phyloP scores from a whole-genome alignment of 2,797 vertebrate species.

The Pygocentrus nattereri region DNA sequence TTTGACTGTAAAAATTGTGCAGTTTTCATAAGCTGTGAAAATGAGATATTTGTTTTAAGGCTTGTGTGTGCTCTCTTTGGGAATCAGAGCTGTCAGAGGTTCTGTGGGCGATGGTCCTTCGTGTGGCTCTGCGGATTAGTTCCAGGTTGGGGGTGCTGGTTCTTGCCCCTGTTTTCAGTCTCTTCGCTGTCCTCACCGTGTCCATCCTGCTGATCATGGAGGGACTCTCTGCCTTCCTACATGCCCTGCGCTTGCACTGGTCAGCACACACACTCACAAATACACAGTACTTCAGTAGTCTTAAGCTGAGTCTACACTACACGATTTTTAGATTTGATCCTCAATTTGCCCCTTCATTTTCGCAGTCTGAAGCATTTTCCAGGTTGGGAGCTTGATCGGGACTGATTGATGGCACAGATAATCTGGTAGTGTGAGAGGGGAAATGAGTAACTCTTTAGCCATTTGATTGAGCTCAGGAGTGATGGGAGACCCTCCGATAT shows the following conservation, averaged over 20 bases:
- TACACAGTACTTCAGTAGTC: neutral
- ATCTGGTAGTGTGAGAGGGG: too few species aligned
- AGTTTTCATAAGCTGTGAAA: too few species aligned
- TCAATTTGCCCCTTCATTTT: too few species aligned
- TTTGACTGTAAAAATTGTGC: too few species aligned
- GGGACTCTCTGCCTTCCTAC: constrained; percentile 96
- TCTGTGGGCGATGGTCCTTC: constrained; percentile 95
- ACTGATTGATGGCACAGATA: too few species aligned
- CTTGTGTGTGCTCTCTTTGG: constrained; percentile 18
- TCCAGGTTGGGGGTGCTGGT: constrained; percentile 81
- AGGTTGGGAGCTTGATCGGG: too few species aligned
- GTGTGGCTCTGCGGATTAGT: constrained; percentile 85
- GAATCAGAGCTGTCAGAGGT: constrained; percentile 93
- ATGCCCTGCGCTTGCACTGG: constrained; percentile 97
- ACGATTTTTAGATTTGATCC: too few species aligned
- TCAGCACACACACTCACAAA: constrained; percentile 66
- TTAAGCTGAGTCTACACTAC: too few species aligned
- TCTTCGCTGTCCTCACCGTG: constrained; percentile 89
- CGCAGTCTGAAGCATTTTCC: too few species aligned
- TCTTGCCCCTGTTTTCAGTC: constrained; percentile 84
- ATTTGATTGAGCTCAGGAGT: too few species aligned
- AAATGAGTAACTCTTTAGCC: too few species aligned
- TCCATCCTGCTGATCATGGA: constrained; percentile 97
- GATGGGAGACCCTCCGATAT: too few species aligned
- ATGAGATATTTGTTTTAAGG: neutral